Evolutionary conservation across 2,888 invertebrate genomes (phyloP), one percentile per base, ranked within the genome.

Genomic region (Cetonia aurata): DNA sequence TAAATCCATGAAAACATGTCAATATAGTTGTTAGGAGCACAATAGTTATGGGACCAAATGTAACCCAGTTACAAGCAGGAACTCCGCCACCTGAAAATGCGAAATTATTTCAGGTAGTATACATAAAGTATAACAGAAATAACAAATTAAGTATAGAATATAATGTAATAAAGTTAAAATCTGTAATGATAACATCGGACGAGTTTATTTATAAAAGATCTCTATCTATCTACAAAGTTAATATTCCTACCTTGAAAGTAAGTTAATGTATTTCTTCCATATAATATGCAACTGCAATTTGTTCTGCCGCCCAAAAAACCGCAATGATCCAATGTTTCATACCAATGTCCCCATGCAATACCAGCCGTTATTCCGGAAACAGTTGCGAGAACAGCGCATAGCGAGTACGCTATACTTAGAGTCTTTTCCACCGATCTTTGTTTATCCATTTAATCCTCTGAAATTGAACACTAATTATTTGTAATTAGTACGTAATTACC

Each of bases 281-380:
- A 90, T 46, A 92, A 84, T 76, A 91, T 90, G 77, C 92, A 92
- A 50, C 91, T 92, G 78, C 92, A 92, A 78, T 90, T 91, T 3
- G 87, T 87, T 75, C 90, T 89, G 55, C 86, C 86, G 12, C 86
- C 70, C 53, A 71, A 53, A 53, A 70, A 71, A 0, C 88, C 87
- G 75, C 92, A 92, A 55, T 89, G 88, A 77, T 92, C 91, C 1
- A 92, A 83, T 0, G 91, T 91, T 15, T 86, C 85, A 56, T 87
- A 87, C 92, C 92, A 92, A 79, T 92, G 91, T 55, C 89, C 87
- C 87, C 90, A 92, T 0, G 90, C 89, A 67, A 92, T 86, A 3
- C 89, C 91, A 41, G 86, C 81, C 56, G 88, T 88, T 72, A 89
- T 85, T 68, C 83, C 82, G 0, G 82, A 79, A 25, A 77, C 79